phyloP scores from a whole-genome alignment of 2,888 invertebrate species.

The Xestia sexstrigata region DNA sequence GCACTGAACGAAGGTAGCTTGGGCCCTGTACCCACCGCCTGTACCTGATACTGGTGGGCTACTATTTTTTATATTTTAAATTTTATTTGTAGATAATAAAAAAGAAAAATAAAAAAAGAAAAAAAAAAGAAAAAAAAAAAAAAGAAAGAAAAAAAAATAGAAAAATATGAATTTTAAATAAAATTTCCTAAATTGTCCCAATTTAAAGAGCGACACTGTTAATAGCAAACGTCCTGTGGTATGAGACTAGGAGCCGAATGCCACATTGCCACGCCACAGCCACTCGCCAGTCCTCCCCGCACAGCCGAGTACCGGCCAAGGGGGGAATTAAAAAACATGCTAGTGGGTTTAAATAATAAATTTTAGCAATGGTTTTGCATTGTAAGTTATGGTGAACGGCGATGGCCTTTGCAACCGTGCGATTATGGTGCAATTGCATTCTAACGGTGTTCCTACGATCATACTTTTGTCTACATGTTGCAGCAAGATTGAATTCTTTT shows the following conservation, averaged over 20 bases:
- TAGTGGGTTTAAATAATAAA: conserved; percentile 29
- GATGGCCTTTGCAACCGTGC: conserved; percentile 49
- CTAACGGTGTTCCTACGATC: conserved; percentile 36
- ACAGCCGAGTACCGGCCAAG: conserved; percentile 11
- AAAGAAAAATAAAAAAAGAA: too few species aligned
- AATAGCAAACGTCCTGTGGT: conserved; percentile 20
- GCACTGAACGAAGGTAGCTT: too few species aligned
- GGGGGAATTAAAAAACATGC: conserved; percentile 15
- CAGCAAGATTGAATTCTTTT: conserved; percentile 14
- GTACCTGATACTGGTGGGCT: too few species aligned
- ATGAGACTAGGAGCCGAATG: conserved; percentile 16
- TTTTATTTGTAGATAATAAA: too few species aligned
- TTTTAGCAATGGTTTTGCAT: conserved; percentile 37
- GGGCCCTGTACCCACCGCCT: too few species aligned
- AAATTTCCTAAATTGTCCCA: too few species aligned
- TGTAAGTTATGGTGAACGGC: conserved; percentile 55
- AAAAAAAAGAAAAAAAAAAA: too few species aligned
- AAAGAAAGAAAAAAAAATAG: too few species aligned
- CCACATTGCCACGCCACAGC: conserved; percentile 20
- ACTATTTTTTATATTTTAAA: too few species aligned
- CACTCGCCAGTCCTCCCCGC: conserved; percentile 19
- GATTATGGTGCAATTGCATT: conserved; percentile 56
- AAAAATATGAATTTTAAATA: too few species aligned
- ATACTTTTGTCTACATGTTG: conserved; percentile 38
- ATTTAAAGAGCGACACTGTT: conserved; percentile 26